phyloP scores from a whole-genome alignment of 2,797 vertebrate species.

The Cichlasoma orientale region DNA sequence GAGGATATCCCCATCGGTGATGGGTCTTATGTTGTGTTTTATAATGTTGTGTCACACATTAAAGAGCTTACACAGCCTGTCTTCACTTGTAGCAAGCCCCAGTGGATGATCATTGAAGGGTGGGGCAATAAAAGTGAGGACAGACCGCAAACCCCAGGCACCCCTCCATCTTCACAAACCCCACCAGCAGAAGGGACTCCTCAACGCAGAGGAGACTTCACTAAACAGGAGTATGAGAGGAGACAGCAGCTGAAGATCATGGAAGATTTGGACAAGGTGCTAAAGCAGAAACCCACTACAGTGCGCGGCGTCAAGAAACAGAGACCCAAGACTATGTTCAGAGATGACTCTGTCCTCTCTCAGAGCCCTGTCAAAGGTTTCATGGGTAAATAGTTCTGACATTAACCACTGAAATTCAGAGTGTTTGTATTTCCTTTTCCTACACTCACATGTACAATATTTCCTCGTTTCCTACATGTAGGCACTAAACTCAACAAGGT shows the following conservation, averaged over 20 bases:
- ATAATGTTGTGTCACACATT: background rate
- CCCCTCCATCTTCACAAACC: slow-evolving; percentile 67
- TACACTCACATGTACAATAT: background rate
- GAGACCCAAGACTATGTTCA: slow-evolving; percentile 89
- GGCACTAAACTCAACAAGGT: slow-evolving; percentile 88
- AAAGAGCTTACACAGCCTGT: background rate
- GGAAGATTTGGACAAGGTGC: slow-evolving; percentile 92
- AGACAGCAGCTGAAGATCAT: slow-evolving; percentile 92
- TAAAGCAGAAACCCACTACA: slow-evolving; percentile 85
- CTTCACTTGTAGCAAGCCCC: slow-evolving; percentile 70
- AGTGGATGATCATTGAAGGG: slow-evolving; percentile 81
- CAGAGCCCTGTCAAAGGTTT: slow-evolving; percentile 88
- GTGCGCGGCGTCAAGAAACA: slow-evolving; percentile 85
- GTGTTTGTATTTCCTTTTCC: background rate
- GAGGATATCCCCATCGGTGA: too few species aligned
- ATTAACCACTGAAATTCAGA: background rate
- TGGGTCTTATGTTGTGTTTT: background rate
- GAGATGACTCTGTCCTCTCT: slow-evolving; percentile 88
- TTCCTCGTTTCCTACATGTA: slow-evolving; percentile 44
- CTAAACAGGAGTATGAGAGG: slow-evolving; percentile 86
- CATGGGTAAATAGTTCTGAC: slow-evolving; percentile 78
- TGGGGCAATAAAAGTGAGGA: slow-evolving; percentile 77
- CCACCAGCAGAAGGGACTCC: slow-evolving; percentile 76
- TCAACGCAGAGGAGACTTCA: slow-evolving; percentile 87
- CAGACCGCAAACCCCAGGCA: slow-evolving; percentile 70